Base-by-base conservation (phyloP, 2,888 invertebrate species). In the Drepana falcataria region DNA sequence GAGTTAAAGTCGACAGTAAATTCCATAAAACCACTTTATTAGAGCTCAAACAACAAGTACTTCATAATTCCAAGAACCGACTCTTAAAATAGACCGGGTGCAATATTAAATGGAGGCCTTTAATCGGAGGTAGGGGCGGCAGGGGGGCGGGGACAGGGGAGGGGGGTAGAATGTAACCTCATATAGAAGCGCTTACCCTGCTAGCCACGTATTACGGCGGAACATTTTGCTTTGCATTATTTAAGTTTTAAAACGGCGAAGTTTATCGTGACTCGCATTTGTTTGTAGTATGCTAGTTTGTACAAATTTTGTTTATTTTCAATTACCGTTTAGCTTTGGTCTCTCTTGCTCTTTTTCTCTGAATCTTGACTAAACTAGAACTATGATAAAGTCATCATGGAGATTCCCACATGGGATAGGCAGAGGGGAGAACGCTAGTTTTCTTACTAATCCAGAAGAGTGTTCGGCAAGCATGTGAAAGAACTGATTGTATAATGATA, bases 101-200 rank as follows among this genome's bases (percentile, higher is more conserved):
- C 58, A 58, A 58, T 58, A 56, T 56, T 58, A 58, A 58, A 51
- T 49, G 49, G 53, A 54, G 56, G 56, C 53, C 58, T 58, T 55
- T 56, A 58, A 58, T 56, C 52, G 49, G 53, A 33, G 48, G 51
- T n/a, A 49, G 56, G 58, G 58, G 49, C 51, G 49, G 47, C 37
- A 55, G 51, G 48, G 41, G 51, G 21, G 40, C 2, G 51, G 35
- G 51, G 2, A 34, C 6, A 6, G 35, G 51, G 33, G 51, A 4
- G 6, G 37, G 51, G 35, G 53, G 52, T 48, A 37, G 5, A 33
- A 51, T 51, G 58, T 52, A 53, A 54, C 58, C 56, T 58, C 58
- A 51, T 51, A 51, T 33, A 51, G 44, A 44, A 44, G 9, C 51
- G 40, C 51, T 51, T 51, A 49, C 49, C 33, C 37, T 51, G 40